A percentile compares a stretch with the other conserved stretches of the same genome.
Conservation (phyloP, 2,797 vertebrate species). For the Chromis chromis region DNA sequence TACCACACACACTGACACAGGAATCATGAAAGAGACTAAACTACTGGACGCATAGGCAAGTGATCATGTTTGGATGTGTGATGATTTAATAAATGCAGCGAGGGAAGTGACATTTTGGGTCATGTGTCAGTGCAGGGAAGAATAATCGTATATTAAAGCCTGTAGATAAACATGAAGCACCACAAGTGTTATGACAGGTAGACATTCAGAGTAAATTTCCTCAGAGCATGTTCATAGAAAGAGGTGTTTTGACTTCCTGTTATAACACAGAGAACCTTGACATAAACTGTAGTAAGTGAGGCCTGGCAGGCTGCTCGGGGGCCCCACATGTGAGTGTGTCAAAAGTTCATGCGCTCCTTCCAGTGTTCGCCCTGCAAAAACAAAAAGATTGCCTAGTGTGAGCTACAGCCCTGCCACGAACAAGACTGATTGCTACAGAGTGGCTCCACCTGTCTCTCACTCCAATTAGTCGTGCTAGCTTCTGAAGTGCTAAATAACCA, state of each 20-base stretch:
- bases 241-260: slow-evolving; percentile 18
- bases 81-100: background rate
- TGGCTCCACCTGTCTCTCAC: slow-evolving; percentile 88
- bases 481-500: slow-evolving; percentile 86
- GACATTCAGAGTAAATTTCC: background rate
- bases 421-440: slow-evolving; percentile 89
- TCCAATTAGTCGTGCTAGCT: slow-evolving; percentile 87
- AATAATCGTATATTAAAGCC: background rate
- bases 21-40: background rate
- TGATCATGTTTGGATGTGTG: background rate
- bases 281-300: slow-evolving; percentile 62
- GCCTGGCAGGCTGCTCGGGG: slow-evolving; percentile 47
- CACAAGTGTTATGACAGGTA: background rate
- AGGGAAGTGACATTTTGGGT: background rate
- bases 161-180: background rate
- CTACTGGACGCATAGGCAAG: background rate
- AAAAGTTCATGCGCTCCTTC: slow-evolving; percentile 87
- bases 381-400: slow-evolving; percentile 86
- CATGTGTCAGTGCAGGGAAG: background rate
- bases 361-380: slow-evolving; percentile 89
- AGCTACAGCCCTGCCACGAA: slow-evolving; percentile 84
- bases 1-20: slow-evolving; percentile 47
- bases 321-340: slow-evolving; percentile 79
- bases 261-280: slow-evolving; percentile 40
- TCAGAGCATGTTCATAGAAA: background rate